phyloP scores from a whole-genome alignment of 2,113 vertebrate species.

The Pachypanchax playfairii region DNA sequence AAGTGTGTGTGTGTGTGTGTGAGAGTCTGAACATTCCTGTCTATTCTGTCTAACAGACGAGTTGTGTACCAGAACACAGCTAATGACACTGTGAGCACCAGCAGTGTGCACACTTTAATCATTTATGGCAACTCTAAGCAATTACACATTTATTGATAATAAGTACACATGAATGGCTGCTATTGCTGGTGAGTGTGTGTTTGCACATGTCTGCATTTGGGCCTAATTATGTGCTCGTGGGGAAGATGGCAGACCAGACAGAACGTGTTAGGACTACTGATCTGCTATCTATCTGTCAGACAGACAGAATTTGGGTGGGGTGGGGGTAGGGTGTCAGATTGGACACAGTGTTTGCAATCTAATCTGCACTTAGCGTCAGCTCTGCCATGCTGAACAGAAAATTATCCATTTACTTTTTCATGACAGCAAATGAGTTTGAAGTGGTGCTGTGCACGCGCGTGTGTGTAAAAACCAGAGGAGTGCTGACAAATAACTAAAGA shows the following conservation, averaged over 20 bases:
- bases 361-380: slow-evolving; percentile 66
- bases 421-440: slow-evolving; percentile 59
- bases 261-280: slow-evolving; percentile 74
- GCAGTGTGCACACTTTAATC: slow-evolving; percentile 51
- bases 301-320: slow-evolving; percentile 32
- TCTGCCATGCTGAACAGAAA: slow-evolving; percentile 66
- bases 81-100: slow-evolving; percentile 60
- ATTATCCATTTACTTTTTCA: slow-evolving; percentile 70
- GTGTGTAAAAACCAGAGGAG: too few relatives aligned
- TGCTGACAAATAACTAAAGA: too few relatives aligned
- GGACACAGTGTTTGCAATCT: slow-evolving; percentile 55
- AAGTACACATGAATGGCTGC: slow-evolving; percentile 24
- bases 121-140: slow-evolving; percentile 55
- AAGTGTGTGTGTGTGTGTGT: slow-evolving; percentile 23
- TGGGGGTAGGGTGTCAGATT: slow-evolving; percentile 40
- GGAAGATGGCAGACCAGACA: slow-evolving; percentile 56
- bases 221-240: slow-evolving; percentile 53
- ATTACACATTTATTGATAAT: slow-evolving; percentile 54
- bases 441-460: slow-evolving; percentile 32
- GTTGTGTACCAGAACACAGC: slow-evolving; percentile 61
- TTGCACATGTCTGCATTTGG: slow-evolving; percentile 24
- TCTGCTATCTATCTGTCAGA: slow-evolving; percentile 66
- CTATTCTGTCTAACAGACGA: slow-evolving; percentile 56
- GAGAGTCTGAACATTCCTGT: slow-evolving; percentile 13
- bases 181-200: slow-evolving; percentile 25